Conservation (phyloP, 1,140 invertebrate genomes). For the Macrobrachium nipponense region DNA sequence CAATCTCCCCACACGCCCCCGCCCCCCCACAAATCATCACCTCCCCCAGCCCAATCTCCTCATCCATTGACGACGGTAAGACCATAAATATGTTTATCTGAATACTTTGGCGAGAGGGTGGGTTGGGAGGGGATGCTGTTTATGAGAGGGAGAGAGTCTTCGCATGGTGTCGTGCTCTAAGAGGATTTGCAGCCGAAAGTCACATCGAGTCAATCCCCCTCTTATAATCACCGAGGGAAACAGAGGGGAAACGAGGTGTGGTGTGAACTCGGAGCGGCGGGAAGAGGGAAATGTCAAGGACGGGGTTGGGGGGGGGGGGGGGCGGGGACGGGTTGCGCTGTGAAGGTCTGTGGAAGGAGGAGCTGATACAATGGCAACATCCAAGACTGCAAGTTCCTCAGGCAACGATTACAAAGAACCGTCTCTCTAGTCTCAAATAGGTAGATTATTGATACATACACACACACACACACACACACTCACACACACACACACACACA, state of each 20-base stretch:
- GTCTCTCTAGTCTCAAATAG: too few species aligned
- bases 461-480: too few species aligned
- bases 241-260: constrained; percentile 29
- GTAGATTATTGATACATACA: too few species aligned
- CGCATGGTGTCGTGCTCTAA: constrained; percentile 40
- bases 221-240: constrained; percentile 52
- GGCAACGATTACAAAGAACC: too few species aligned
- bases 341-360: neutral
- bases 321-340: too few species aligned
- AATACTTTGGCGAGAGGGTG: constrained; percentile 41
- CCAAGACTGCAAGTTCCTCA: neutral
- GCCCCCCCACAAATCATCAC: constrained; percentile 7
- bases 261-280: constrained; percentile 11
- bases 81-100: constrained; percentile 61
- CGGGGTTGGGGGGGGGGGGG: constrained; percentile 3
- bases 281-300: neutral
- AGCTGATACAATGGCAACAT: neutral
- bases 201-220: constrained; percentile 32
- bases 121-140: too few species aligned
- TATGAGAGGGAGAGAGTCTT: too few species aligned
- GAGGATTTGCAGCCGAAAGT: constrained; percentile 56
- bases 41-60: constrained; percentile 35
- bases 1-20: constrained; percentile 3
- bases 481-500: too few species aligned
- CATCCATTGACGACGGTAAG: constrained; percentile 50